Evolutionary conservation across 2,797 vertebrate genomes (phyloP), one percentile per base, ranked within the genome.

Genomic region (Staurois parvus): DNA sequence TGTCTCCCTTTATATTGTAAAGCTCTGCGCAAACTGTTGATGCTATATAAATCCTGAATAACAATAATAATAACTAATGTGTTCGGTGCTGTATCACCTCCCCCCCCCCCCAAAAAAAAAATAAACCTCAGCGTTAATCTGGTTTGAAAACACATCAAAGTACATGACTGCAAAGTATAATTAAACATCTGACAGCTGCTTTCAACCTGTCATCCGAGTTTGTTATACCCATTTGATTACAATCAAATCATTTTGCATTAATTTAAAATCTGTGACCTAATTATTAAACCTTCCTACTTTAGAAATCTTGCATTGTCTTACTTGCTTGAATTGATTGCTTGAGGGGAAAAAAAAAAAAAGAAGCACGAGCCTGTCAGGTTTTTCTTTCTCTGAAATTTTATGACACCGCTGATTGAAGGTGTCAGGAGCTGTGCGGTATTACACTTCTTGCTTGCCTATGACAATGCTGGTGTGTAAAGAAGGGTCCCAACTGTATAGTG

Each of bases 401-500:
- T 83, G 75, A 32, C 75, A 87, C 76, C 62, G 73, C 40, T 83
- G 85, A 87, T 83, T 72, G 75, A 40, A 83, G 74, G 59, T 87
- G 85, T 87, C 80, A 83, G 59, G 2, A 79, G 56, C 80, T 73
- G 74, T 15, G 21, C 56, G 81, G 68, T 17, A 62, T 86, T 56
- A 72, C 69, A 79, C 81, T 83, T 83, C 59, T 37, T 83, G 75
- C 80, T 48, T 83, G 75, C 12, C 37, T 62, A 32, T 56, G 73
- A 59, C 80, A 62, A 81, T 82, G 80, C 81, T 69, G 81, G 70
- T 79, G 81, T 78, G 75, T 75, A 84, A 62, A 68, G 37, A 83
- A 78, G 59, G 32, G 85, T 78, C 81, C 85, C 88, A 81, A 89
- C 83, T 56, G 87, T 89, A 90, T 88, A 89, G 87, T 90, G 92